phyloP scores from a whole-genome alignment of 2,888 invertebrate genomes.

The Mimachlamys varia region DNA sequence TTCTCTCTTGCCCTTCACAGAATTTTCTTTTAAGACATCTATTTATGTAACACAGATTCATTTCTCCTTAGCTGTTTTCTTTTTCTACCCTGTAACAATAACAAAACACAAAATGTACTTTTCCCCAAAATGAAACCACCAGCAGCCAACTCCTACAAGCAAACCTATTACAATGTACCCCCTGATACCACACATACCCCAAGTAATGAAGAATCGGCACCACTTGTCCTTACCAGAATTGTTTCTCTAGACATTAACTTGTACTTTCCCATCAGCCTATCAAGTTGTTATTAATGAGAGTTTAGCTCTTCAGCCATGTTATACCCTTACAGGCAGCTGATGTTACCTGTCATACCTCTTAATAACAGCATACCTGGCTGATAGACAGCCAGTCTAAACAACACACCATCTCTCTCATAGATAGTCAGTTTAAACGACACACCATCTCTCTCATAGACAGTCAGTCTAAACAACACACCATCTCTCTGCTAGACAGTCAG shows the following conservation, averaged over 20 bases:
- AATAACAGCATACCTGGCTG: neutral
- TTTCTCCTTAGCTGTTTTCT: neutral
- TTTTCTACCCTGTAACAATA: neutral
- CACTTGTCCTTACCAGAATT: neutral
- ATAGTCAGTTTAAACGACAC: no score
- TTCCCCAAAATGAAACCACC: neutral
- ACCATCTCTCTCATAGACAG: no score
- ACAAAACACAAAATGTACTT: neutral
- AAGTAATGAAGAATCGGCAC: neutral
- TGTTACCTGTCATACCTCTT: neutral
- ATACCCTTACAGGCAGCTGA: neutral
- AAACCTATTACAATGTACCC: neutral
- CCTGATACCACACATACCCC: neutral
- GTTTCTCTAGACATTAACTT: neutral
- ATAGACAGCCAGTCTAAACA: no score
- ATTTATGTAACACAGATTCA: conserved; percentile 13
- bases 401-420: no score
- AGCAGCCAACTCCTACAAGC: neutral
- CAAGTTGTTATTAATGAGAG: conserved; percentile 20
- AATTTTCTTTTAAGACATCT: neutral
- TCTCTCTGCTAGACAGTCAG: no score
- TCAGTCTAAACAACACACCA: no score
- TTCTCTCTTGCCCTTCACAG: neutral
- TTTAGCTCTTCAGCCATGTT: neutral
- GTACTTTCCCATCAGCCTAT: neutral